Evolutionary conservation across 2,797 vertebrate genomes (phyloP).

Genomic region (Clarias platycephalus): DNA sequence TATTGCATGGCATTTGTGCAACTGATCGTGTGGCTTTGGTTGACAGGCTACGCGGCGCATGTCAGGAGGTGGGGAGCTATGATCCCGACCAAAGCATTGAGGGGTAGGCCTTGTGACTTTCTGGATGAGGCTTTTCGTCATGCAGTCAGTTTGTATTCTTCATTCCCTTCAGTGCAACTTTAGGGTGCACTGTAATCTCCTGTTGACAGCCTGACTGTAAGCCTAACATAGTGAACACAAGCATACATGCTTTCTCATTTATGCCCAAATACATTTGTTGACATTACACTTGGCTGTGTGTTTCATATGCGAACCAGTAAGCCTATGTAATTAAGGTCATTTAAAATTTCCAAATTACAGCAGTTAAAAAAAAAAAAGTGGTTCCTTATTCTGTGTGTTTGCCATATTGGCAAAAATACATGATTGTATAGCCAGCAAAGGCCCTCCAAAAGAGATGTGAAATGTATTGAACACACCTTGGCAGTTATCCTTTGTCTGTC

Average conservation of each 20-base stretch:
- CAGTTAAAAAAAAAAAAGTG: slow-evolving; percentile 52
- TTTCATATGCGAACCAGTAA: slow-evolving; percentile 30
- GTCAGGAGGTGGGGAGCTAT: slow-evolving; percentile 82
- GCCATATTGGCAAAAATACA: slow-evolving; percentile 79
- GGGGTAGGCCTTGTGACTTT: slow-evolving; percentile 72
- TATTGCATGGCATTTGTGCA: neutral
- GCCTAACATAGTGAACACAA: slow-evolving; percentile 45
- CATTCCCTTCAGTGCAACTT: slow-evolving; percentile 67
- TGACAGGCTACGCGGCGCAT: slow-evolving; percentile 73
- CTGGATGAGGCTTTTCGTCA: slow-evolving; percentile 79
- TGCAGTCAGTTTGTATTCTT: slow-evolving; percentile 41
- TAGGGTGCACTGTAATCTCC: slow-evolving; percentile 81
- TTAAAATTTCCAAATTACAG: slow-evolving; percentile 23
- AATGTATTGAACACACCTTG: slow-evolving; percentile 58
- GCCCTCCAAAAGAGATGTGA: slow-evolving; percentile 63
- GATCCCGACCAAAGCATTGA: slow-evolving; percentile 72
- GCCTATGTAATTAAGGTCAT: slow-evolving; percentile 27
- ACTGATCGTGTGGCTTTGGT: slow-evolving; percentile 28
- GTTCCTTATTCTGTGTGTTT: slow-evolving; percentile 69
- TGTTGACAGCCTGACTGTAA: slow-evolving; percentile 59
- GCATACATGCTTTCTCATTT: slow-evolving; percentile 40
- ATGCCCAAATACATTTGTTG: slow-evolving; percentile 36
- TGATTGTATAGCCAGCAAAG: slow-evolving; percentile 75
- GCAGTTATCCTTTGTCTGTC: neutral
- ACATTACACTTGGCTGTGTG: slow-evolving; percentile 27